phyloP scores from a whole-genome alignment of 2,113 vertebrate species.

The Pelecanoides urinatrix region DNA sequence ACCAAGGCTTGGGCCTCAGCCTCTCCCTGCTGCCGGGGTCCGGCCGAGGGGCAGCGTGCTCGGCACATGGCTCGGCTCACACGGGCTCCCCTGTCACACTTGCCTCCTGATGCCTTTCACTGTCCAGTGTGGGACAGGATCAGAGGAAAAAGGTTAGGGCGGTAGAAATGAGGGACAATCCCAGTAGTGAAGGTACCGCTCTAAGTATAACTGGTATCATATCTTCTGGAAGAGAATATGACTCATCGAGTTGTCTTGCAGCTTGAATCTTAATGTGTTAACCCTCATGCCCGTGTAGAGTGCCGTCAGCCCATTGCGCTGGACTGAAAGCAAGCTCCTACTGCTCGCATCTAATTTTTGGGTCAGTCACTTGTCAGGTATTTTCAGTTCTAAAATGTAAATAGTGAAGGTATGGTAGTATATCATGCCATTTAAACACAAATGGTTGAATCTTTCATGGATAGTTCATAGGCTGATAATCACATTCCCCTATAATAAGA shows the following conservation, averaged over 20 bases:
- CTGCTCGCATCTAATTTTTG: background rate
- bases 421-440: background rate
- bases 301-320: background rate
- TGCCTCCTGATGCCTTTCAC: background rate
- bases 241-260: background rate
- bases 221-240: background rate
- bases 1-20: background rate
- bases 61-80: accelerated
- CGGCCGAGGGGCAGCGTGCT: accelerated
- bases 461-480: background rate
- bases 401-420: background rate
- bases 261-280: background rate
- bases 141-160: background rate
- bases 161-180: background rate
- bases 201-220: background rate
- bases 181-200: background rate
- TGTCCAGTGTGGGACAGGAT: background rate
- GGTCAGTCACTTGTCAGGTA: background rate
- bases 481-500: background rate
- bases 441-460: background rate
- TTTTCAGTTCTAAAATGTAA: background rate
- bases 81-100: accelerated
- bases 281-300: background rate
- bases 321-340: background rate
- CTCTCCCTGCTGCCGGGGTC: background rate